A percentile compares a stretch with the other conserved stretches of the same genome.
Evolutionary conservation across 2,113 vertebrate species (phyloP).

Genomic region (Semicossyphus pulcher): DNA sequence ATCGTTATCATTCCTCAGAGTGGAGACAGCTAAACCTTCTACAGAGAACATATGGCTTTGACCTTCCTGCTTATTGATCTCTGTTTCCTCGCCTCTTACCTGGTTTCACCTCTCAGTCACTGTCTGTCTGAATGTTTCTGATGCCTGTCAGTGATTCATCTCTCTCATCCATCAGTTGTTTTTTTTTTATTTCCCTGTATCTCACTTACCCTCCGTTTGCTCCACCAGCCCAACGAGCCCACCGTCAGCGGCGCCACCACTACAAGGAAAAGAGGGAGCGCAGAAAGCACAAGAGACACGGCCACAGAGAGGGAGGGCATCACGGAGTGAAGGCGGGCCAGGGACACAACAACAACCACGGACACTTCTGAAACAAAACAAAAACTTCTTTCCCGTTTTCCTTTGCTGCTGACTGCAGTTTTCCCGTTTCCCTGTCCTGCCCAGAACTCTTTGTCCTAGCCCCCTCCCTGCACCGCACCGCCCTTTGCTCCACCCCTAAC

Average conservation of each 20-base stretch:
- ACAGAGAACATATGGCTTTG: conserved; percentile 14
- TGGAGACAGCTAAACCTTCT: conserved; percentile 24
- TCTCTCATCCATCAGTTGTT: conserved; percentile 22
- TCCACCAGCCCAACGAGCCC: conserved; percentile 87
- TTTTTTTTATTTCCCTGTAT: not conserved
- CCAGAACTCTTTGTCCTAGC: conserved; percentile 30
- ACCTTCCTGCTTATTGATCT: conserved; percentile 45
- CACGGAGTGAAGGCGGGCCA: conserved; percentile 74
- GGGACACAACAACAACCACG: conserved; percentile 77
- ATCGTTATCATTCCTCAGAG: conserved; percentile 57
- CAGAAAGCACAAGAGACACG: conserved; percentile 90
- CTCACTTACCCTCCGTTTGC: not conserved
- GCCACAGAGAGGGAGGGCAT: conserved; percentile 80
- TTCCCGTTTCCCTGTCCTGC: conserved; percentile 50
- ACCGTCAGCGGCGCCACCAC: conserved; percentile 88
- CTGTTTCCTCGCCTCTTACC: conserved; percentile 11
- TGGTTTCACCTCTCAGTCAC: conserved; percentile 41
- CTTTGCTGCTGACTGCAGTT: conserved; percentile 46
- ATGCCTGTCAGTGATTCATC: conserved; percentile 32
- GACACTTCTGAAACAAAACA: conserved; percentile 84
- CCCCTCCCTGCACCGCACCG: conserved; percentile 13
- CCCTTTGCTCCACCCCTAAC: conserved; percentile 44
- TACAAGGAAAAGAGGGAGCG: conserved; percentile 90
- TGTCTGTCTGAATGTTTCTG: not conserved
- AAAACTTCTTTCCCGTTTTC: conserved; percentile 7